A percentile compares a stretch with the other conserved stretches of the same genome.
phyloP scores from a whole-genome alignment of 2,888 invertebrate species.

The Acanthosepion lycidas region DNA sequence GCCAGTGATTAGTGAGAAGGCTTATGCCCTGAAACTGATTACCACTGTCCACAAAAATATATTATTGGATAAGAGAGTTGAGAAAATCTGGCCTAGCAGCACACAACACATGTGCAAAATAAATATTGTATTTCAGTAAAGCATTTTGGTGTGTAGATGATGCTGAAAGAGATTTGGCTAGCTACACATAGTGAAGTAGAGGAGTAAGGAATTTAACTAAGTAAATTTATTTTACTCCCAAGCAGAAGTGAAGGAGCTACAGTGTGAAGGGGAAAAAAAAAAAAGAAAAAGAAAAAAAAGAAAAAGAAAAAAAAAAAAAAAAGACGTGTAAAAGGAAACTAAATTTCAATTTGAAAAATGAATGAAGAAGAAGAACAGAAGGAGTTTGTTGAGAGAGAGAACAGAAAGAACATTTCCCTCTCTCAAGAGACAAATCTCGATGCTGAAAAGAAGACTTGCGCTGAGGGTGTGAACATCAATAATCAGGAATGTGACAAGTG shows the following conservation, averaged over 20 bases:
- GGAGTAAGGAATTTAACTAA: too few species aligned
- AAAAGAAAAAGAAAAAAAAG: too few species aligned
- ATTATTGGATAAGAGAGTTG: background rate
- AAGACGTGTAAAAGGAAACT: background rate
- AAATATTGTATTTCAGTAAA: background rate
- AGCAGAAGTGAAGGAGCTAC: too few species aligned
- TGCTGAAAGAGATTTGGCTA: background rate
- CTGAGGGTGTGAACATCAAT: accelerated
- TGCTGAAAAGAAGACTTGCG: background rate
- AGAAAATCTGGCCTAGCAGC: background rate
- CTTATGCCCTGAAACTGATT: background rate
- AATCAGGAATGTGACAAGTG: background rate
- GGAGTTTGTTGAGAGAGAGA: background rate
- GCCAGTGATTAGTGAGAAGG: background rate
- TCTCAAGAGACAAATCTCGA: background rate
- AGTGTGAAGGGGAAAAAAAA: background rate
- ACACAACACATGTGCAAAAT: background rate
- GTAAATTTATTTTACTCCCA: background rate
- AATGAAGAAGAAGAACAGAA: background rate
- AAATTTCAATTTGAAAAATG: background rate
- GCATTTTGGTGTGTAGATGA: background rate
- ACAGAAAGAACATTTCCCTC: background rate
- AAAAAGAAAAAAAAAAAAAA: background rate
- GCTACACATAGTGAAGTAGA: too few species aligned
- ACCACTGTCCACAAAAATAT: background rate